Percentiles rank a stretch among this genome's conserved stretches.
Evolutionary conservation across 1,140 invertebrate species (phyloP).

Genomic region (Drosophila lowei): DNA sequence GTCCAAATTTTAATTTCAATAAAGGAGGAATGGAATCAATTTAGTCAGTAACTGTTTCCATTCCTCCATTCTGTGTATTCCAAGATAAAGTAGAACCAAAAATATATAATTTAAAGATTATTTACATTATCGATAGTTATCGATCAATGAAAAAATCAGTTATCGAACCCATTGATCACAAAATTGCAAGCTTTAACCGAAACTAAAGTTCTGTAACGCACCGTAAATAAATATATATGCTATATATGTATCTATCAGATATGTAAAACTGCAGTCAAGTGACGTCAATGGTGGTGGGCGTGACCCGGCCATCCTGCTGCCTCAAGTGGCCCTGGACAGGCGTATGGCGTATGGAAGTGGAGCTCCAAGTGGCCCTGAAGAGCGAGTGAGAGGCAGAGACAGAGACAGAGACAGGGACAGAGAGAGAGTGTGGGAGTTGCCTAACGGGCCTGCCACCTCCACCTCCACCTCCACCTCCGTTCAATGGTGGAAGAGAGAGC

Average conservation of each 20-base stretch:
- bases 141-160: too few species aligned
- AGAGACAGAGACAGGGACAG: neutral
- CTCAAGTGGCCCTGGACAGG: slow-evolving; percentile 47
- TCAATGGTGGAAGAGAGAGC: neutral
- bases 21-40: too few species aligned
- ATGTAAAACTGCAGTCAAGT: slow-evolving; percentile 5
- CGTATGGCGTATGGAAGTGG: slow-evolving; percentile 11
- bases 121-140: too few species aligned
- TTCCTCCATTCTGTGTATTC: too few species aligned
- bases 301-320: slow-evolving; percentile 10
- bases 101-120: too few species aligned
- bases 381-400: neutral
- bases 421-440: slow-evolving; percentile 42
- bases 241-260: neutral
- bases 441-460: slow-evolving; percentile 41
- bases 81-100: too few species aligned
- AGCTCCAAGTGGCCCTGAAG: slow-evolving; percentile 20
- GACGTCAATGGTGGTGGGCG: slow-evolving; percentile 49
- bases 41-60: too few species aligned
- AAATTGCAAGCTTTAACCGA: too few species aligned
- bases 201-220: too few species aligned
- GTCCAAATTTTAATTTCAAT: too few species aligned
- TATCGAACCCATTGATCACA: too few species aligned
- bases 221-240: neutral
- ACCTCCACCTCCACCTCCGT: slow-evolving; percentile 29